Evolutionary conservation across 2,888 invertebrate species (phyloP).

Genomic region (Drymonia ruficornis): DNA sequence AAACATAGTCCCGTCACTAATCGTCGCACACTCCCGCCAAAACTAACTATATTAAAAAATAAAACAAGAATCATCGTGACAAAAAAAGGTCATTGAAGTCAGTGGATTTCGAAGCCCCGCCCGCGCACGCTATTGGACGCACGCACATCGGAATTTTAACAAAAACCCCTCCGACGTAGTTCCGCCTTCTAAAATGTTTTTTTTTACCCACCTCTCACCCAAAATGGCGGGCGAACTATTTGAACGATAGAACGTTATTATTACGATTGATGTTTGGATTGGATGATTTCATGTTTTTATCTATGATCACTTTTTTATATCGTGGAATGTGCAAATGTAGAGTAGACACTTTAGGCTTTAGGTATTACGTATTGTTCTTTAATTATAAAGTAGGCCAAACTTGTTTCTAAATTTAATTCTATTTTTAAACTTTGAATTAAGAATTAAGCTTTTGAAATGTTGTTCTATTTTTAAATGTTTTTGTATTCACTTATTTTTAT

Average conservation of each 20-base stretch:
- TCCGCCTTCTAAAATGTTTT: constrained; percentile 84
- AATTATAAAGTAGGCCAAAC: too few relatives aligned
- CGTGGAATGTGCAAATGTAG: background rate
- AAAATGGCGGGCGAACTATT: constrained; percentile 81
- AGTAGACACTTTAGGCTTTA: too few relatives aligned
- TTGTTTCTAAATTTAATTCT: too few relatives aligned
- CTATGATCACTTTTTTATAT: background rate
- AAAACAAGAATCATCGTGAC: constrained; percentile 43
- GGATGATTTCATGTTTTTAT: background rate
- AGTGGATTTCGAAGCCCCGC: constrained; percentile 80
- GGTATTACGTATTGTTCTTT: too few relatives aligned
- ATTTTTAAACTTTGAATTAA: too few relatives aligned
- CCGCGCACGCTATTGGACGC: constrained; percentile 81
- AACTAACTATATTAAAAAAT: constrained; percentile 8
- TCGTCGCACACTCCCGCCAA: background rate
- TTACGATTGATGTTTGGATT: constrained; percentile 18
- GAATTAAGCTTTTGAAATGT: too few relatives aligned
- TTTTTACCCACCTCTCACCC: constrained; percentile 69
- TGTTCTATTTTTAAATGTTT: too few relatives aligned
- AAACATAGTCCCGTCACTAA: background rate
- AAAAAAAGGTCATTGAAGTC: constrained; percentile 78
- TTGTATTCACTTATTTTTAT: too few relatives aligned
- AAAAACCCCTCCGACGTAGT: constrained; percentile 79
- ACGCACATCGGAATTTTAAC: constrained; percentile 79
- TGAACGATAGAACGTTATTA: constrained; percentile 42